phyloP scores from a whole-genome alignment of 2,888 invertebrate species.

The Dioctria rufipes region DNA sequence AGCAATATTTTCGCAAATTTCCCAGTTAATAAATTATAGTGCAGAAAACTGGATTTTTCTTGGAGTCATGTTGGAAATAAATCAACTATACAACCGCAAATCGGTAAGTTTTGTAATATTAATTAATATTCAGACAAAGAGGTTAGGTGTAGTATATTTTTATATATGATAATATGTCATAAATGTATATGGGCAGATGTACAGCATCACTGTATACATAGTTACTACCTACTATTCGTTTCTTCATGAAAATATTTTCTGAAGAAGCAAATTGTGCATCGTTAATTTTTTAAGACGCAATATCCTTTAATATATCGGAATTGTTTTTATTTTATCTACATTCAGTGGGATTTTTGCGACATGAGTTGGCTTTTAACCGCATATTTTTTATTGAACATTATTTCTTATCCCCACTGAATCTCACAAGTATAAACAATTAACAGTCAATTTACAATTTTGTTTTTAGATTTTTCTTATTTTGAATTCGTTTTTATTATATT shows the following conservation, averaged over 20 bases:
- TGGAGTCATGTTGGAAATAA: slow-evolving; percentile 46
- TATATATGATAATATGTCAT: too few species aligned
- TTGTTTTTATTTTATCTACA: too few species aligned
- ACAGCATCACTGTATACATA: too few species aligned
- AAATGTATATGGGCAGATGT: too few species aligned
- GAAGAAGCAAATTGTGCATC: neutral
- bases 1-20: neutral
- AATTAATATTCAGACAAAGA: neutral
- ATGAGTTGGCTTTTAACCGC: neutral
- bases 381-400: too few species aligned
- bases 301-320: neutral
- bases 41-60: slow-evolving; percentile 45
- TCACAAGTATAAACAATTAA: neutral
- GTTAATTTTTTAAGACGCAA: neutral
- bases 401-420: too few species aligned
- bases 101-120: slow-evolving; percentile 22
- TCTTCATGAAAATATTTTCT: too few species aligned
- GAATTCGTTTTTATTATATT: neutral
- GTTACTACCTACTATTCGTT: too few species aligned
- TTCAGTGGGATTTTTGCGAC: neutral
- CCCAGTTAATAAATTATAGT: neutral
- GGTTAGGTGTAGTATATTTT: too few species aligned
- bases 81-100: slow-evolving; percentile 19
- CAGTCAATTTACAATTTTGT: neutral
- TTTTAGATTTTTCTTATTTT: neutral